Evolutionary conservation across 2,888 invertebrate genomes (phyloP).

Genomic region (Perizoma affinitatum): DNA sequence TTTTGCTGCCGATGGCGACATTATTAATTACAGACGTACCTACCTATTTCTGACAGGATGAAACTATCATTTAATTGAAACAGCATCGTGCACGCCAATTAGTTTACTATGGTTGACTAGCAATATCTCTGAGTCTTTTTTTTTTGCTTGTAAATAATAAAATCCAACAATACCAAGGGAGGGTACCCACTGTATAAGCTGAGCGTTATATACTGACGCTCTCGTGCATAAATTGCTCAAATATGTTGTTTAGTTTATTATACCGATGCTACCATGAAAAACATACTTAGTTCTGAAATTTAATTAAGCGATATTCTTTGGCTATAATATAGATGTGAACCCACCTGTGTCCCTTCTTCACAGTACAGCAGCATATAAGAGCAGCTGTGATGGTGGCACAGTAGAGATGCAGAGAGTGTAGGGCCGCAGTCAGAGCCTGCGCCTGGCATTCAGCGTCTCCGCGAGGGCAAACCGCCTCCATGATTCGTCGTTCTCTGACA

Average conservation of each 20-base stretch:
- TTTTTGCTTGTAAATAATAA: not conserved
- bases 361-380: conserved; percentile 70
- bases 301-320: no score
- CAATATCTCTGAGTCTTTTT: not conserved
- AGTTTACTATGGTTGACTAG: conserved; percentile 10
- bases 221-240: not conserved
- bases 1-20: conserved; percentile 1
- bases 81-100: conserved; percentile 4
- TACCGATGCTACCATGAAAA: no score
- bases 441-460: conserved; percentile 59
- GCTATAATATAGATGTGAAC: conserved; percentile 6
- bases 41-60: conserved; percentile 4
- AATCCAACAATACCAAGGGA: not conserved
- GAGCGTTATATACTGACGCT: not conserved
- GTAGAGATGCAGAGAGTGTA: conserved; percentile 75
- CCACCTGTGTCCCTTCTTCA: conserved; percentile 57
- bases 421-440: conserved; percentile 65
- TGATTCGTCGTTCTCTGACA: conserved; percentile 39
- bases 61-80: conserved; percentile 20
- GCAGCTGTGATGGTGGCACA: conserved; percentile 71
- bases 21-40: not conserved
- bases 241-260: not conserved
- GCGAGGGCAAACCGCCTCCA: conserved; percentile 71
- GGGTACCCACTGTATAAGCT: not conserved
- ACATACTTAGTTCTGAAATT: no score